A percentile compares a stretch with the other conserved stretches of the same genome.
Conservation (phyloP, 2,113 vertebrate species). For the Emydura subglobosa region DNA sequence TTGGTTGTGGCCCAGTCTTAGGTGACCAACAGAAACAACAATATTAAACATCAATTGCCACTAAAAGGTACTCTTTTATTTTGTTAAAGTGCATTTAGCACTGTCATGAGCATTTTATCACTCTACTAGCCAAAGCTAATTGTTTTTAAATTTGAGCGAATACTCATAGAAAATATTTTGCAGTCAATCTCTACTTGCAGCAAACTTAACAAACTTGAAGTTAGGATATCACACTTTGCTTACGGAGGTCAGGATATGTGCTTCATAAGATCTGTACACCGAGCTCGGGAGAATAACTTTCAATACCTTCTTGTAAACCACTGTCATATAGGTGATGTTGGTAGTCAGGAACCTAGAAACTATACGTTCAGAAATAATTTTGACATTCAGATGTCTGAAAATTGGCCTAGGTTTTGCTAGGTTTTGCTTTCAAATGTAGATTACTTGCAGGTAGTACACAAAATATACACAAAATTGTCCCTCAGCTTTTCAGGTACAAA, state of each 20-base stretch:
- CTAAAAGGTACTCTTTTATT: not conserved
- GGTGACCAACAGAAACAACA: not conserved
- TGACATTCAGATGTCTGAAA: not conserved
- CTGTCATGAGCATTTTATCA: not conserved
- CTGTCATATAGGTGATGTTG: not conserved
- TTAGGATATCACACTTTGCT: not conserved
- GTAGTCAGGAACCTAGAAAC: not conserved
- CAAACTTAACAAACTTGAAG: not conserved
- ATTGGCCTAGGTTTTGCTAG: not conserved
- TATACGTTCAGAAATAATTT: not conserved
- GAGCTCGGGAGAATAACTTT: not conserved
- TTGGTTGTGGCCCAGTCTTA: not conserved
- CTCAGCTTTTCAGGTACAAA: not conserved
- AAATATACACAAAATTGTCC: accelerated
- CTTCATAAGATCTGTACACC: not conserved
- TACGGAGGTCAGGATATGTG: not conserved
- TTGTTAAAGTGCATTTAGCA: not conserved
- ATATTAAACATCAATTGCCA: not conserved
- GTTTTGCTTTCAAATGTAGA: not conserved
- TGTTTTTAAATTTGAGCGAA: not conserved
- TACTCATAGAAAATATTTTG: not conserved
- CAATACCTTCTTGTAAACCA: not conserved
- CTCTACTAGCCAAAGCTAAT: not conserved
- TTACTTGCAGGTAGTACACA: not conserved
- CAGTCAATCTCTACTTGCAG: not conserved